Percentiles rank a stretch among this genome's conserved stretches.
Evolutionary conservation across 1,140 invertebrate genomes (phyloP).

Genomic region (Zaprionus inermis): DNA sequence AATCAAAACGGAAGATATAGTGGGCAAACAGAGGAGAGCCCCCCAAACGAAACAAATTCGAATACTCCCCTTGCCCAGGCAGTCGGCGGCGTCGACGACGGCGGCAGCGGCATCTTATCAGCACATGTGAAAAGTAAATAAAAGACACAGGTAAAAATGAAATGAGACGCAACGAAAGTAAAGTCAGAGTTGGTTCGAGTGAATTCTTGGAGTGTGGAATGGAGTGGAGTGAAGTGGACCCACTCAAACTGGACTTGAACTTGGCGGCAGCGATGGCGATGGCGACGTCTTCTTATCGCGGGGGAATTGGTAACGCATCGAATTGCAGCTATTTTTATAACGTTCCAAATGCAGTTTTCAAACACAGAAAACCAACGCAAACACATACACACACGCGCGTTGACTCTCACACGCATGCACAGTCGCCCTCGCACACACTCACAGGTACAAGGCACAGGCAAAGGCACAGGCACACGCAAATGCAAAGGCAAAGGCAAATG

Average conservation of each 20-base stretch:
- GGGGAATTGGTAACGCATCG: constrained; percentile 16
- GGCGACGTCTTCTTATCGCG: not conserved
- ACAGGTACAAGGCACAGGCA: not conserved
- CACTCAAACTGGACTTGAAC: constrained; percentile 54
- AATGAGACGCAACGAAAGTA: not conserved
- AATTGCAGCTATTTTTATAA: constrained; percentile 44
- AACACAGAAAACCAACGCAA: constrained; percentile 36
- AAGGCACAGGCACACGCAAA: not conserved
- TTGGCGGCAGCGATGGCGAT: constrained; percentile 35
- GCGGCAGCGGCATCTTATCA: constrained; percentile 53
- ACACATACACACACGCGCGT: constrained; percentile 28
- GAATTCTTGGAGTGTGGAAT: not conserved
- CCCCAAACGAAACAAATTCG: constrained; percentile 7
- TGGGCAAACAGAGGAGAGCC: constrained; percentile 24
- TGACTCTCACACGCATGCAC: constrained; percentile 4
- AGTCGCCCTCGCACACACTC: not conserved
- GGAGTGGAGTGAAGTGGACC: not conserved
- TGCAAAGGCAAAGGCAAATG: not conserved
- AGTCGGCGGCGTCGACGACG: too few relatives aligned
- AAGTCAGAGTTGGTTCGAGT: constrained; percentile 6
- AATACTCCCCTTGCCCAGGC: too few relatives aligned
- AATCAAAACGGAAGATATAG: constrained; percentile 34
- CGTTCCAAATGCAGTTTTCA: constrained; percentile 42
- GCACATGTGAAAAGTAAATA: constrained; percentile 71
- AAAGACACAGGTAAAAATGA: constrained; percentile 1